These are phyloP conservation scores for Platygyra sinensis DNA, from an alignment of 64 coral and sea anemone species.

Conservation along the genomic window DNA sequence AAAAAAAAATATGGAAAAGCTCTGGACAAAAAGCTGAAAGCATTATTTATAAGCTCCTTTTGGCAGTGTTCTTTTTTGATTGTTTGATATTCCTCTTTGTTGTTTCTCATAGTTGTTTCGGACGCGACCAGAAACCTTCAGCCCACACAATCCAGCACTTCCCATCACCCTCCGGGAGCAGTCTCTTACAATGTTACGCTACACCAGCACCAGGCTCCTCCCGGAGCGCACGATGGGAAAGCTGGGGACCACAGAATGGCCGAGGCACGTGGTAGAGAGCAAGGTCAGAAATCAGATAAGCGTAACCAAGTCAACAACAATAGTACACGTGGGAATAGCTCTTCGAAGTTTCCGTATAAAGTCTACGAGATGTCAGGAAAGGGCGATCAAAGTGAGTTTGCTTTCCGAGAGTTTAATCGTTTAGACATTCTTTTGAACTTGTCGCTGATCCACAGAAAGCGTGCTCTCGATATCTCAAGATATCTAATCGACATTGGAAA, in stretches of 20 bases:
- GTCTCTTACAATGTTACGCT: constrained; percentile 99
- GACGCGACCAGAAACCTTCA: background rate
- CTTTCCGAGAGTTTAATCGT: constrained; percentile 39
- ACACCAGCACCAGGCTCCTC: constrained; percentile 91
- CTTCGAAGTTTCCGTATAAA: constrained; percentile 24
- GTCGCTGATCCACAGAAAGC: constrained; percentile 66
- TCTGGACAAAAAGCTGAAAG: too few relatives aligned
- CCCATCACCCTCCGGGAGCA: constrained; percentile 66
- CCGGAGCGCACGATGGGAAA: constrained; percentile 47
- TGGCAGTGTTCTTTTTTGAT: background rate
- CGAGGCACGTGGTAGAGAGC: background rate
- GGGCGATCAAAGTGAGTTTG: background rate
- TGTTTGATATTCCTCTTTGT: background rate
- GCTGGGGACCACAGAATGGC: background rate
- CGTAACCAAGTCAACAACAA: background rate
- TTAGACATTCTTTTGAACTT: constrained; percentile 65
- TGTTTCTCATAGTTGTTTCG: background rate
- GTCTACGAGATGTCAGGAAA: background rate
- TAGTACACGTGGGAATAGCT: too few relatives aligned
- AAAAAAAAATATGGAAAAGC: too few relatives aligned
- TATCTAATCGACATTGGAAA: constrained; percentile 84
- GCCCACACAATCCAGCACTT: background rate
- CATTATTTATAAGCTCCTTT: too few relatives aligned
- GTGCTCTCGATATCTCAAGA: constrained; percentile 59
- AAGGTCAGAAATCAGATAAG: background rate